Evolutionary conservation across 2,797 vertebrate genomes (phyloP), one percentile per base, ranked within the genome.

Genomic region (Acanthiza pusilla): DNA sequence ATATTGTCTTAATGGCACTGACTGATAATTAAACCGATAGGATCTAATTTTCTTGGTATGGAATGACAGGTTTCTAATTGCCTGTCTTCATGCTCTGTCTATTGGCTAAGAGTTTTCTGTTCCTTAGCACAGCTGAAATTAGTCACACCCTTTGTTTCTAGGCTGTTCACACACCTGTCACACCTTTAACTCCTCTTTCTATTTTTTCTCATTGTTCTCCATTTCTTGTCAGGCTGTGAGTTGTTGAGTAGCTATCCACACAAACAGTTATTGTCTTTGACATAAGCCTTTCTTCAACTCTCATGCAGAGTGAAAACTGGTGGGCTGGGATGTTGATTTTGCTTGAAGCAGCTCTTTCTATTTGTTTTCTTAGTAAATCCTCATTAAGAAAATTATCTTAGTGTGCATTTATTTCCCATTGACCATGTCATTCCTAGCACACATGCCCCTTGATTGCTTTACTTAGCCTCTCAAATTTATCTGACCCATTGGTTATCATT

Each of bases 1-100:
- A 88, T 54, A 89, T 67, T 93, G 88, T 94, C 94, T 89, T 95
- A 96, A 89, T 93, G 72, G 81, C 38, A 78, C 55, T 85, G 91
- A 94, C 74, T 94, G 94, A 95, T 95, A 95, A 96, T 96, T 95
- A 96, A 94, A 92, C 71, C 0, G 45, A 95, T 66, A 96, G 71
- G 71, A 93, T 89, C 92, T 93, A 80, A 96, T 97, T 96, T 95
- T 93, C 94, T 88, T 93, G 26, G 71, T 84, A 88, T 78, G 83
- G 83, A 91, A 82, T 95, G 74, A 94, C 87, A 96, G 81, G 65
- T 87, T 96, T 96, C 92, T 95, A 94, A 96, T 85, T 90, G 84
- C 58, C 67, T 89, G 77, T 91, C 62, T 90, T 88, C 75, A 88
- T 42, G 48, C 83, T 88, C 83, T 88, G 61, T 70, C 76, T 92